A percentile compares a stretch with the other conserved stretches of the same genome.
These are phyloP conservation scores for Centroberyx gerrardi DNA, from an alignment of 2,797 vertebrate genomes.

Conservation along the genomic window DNA sequence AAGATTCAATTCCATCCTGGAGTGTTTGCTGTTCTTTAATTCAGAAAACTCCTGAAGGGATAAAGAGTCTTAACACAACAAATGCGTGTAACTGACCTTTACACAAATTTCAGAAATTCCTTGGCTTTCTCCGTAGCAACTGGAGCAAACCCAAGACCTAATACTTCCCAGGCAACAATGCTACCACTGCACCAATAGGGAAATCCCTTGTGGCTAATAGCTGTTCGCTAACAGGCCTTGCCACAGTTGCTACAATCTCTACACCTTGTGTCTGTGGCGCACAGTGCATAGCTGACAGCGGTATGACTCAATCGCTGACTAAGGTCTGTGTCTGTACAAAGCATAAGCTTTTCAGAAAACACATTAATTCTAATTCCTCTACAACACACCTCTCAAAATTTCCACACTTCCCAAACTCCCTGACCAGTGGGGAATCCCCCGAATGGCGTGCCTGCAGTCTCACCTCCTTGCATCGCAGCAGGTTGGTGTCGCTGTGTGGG, in stretches of 20 bases:
- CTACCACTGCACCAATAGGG: background rate
- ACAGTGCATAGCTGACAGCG: background rate
- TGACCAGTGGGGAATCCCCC: conserved; percentile 52
- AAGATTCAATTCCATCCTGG: no score
- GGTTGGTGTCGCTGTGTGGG: conserved; percentile 93
- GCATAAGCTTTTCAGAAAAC: conserved; percentile 18
- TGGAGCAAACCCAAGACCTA: background rate
- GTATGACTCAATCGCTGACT: background rate
- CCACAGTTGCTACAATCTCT: no score
- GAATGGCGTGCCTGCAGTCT: conserved; percentile 42
- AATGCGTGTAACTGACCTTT: no score
- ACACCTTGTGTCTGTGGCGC: background rate
- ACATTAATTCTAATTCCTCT: background rate
- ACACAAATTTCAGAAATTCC: no score
- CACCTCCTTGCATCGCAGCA: conserved; percentile 96
- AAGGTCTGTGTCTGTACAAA: conserved; percentile 16
- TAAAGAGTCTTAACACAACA: background rate
- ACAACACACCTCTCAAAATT: background rate
- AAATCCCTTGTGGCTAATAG: background rate
- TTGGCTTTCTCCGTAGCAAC: background rate
- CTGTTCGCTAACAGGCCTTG: no score
- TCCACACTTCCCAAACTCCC: background rate
- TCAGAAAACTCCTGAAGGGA: background rate
- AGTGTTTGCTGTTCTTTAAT: background rate
- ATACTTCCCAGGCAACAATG: background rate